Percentiles rank a stretch among this genome's conserved stretches.
Evolutionary conservation across 2,888 invertebrate species (phyloP).

Genomic region (Polylopha cassiicola): DNA sequence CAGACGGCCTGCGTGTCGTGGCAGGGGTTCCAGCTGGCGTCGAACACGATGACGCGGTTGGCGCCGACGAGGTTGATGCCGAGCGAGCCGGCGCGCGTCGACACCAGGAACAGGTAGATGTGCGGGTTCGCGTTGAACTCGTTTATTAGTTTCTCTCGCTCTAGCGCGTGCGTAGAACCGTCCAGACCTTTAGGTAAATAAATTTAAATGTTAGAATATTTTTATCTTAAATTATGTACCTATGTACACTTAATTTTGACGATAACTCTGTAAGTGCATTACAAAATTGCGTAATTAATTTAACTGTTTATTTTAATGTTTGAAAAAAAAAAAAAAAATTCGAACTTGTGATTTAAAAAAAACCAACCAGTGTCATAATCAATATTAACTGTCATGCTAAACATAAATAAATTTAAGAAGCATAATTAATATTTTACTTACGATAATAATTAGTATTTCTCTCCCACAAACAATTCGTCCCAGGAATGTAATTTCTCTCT

Average conservation of each 20-base stretch:
- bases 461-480: conserved; percentile 86
- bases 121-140: conserved; percentile 94
- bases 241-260: too few relatives aligned
- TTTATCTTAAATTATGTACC: not conserved
- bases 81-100: conserved; percentile 96
- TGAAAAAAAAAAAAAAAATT: not conserved
- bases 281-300: not conserved
- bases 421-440: conserved; percentile 75
- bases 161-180: conserved; percentile 95
- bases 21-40: conserved; percentile 99
- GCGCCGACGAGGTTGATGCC: conserved; percentile 99
- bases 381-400: too few relatives aligned
- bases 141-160: conserved; percentile 96
- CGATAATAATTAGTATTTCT: conserved; percentile 93
- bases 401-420: too few relatives aligned
- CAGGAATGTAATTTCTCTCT: conserved; percentile 82
- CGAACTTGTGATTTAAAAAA: too few relatives aligned
- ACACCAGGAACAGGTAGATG: conserved; percentile 94
- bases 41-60: conserved; percentile 97
- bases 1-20: conserved; percentile 99
- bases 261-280: too few relatives aligned
- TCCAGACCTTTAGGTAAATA: conserved; percentile 83
- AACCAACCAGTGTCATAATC: too few relatives aligned
- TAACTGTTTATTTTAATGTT: too few relatives aligned
- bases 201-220: not conserved